Evolutionary conservation across 2,888 invertebrate species (phyloP), one percentile per base, ranked within the genome.

Genomic region (Tricholauxania praeusta): DNA sequence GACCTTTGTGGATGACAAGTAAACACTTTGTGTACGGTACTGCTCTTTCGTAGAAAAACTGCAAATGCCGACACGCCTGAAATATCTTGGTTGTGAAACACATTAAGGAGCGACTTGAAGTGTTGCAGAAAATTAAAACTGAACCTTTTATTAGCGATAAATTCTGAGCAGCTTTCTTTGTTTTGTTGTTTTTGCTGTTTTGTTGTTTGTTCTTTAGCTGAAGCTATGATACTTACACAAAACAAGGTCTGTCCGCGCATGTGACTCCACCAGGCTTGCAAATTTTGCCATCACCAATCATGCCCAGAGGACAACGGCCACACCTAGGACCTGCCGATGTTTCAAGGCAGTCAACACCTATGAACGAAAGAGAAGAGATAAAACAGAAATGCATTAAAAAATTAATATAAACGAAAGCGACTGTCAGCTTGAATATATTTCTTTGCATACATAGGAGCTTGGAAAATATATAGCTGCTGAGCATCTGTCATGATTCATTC

Each of bases 231-330:
- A 89, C 89, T 82, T 89, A 90, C 84, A 88, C 87, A 82, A 89
- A 92, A 82, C 93, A 93, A 15, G 93, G 93, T 69, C 89, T 87
- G 80, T 89, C 93, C 78, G 87, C 90, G 87, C 90, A 95, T 6
- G 90, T 92, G n/a, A 90, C 89, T 75, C 91, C 89, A 75, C 91
- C 89, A 68, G 92, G 92, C 53, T 85, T 89, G 85, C 97, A 97
- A 32, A 88, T 89, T 73, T 90, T 87, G 14, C 96, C 96, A 83
- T 96, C 92, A 2, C 96, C 96, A 57, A 90, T 87, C 83, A 90
- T 92, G 19, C 94, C 94, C 12, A 88, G 83, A 1, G 94, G 95
- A 84, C 95, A 95, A 2, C 91, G 83, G 1, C 94, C 95, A 81
- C 96, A 96, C 28, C 91, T 89, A 17, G 93, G 93, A 12, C 94